Evolutionary conservation across 2,888 invertebrate genomes (phyloP).

Genomic region (Cosmorhoe ocellata): DNA sequence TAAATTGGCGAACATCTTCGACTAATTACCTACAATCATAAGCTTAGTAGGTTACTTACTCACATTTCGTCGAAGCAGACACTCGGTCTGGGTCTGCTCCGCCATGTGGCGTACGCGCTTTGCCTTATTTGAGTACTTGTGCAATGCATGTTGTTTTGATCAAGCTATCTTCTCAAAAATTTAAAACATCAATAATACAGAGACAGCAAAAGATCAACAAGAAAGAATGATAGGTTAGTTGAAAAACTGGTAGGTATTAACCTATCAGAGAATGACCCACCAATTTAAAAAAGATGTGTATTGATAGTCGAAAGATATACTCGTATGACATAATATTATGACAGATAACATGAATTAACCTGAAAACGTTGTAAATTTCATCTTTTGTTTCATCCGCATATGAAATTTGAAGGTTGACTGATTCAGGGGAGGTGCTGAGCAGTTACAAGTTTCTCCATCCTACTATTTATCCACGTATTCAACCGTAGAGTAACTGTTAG

Average conservation of each 20-base stretch:
- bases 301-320: too few species aligned
- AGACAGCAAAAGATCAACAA: neutral
- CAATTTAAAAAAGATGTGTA: too few species aligned
- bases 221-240: too few species aligned
- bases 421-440: conserved; percentile 2
- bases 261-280: too few species aligned
- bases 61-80: conserved; percentile 62
- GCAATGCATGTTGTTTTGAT: conserved; percentile 46
- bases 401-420: neutral
- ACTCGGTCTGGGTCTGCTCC: conserved; percentile 62
- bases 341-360: too few species aligned
- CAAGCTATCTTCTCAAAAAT: conserved; percentile 38
- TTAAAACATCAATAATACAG: neutral
- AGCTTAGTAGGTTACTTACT: too few species aligned
- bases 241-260: too few species aligned
- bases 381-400: too few species aligned
- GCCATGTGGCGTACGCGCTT: conserved; percentile 43
- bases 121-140: conserved; percentile 49
- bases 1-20: conserved; percentile 28
- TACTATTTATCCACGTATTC: conserved; percentile 30
- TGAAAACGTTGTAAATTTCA: too few species aligned
- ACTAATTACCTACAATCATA: conserved; percentile 31
- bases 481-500: conserved; percentile 34
- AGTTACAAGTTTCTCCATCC: conserved; percentile 28
- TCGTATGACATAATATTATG: too few species aligned